Percentiles rank a stretch among this genome's conserved stretches.
Evolutionary conservation across 2,888 invertebrate species (phyloP).

Genomic region (Agrilus mali): DNA sequence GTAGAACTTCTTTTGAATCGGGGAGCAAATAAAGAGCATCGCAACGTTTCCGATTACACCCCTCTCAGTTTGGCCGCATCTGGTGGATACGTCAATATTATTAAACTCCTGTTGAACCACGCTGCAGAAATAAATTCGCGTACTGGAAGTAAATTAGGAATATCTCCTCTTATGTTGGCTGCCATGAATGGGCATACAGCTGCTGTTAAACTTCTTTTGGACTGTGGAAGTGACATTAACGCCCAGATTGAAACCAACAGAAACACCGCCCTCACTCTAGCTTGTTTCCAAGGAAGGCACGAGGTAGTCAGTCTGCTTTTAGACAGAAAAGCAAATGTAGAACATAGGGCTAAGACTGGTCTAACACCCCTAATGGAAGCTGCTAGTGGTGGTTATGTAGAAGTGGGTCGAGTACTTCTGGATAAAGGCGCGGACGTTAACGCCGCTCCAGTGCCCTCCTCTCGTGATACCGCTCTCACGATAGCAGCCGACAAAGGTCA

Average conservation of each 20-base stretch:
- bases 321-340: constrained; percentile 95
- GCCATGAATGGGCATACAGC: constrained; percentile 98
- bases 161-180: constrained; percentile 96
- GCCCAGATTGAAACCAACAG: constrained; percentile 99
- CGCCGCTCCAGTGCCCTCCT: constrained; percentile 95
- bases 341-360: constrained; percentile 98
- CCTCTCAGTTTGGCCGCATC: constrained; percentile 97
- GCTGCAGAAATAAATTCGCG: constrained; percentile 98
- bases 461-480: constrained; percentile 94
- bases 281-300: constrained; percentile 97
- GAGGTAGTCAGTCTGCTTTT: constrained; percentile 94
- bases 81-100: constrained; percentile 97
- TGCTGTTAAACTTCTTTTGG: constrained; percentile 86
- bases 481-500: constrained; percentile 99
- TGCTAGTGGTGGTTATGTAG: constrained; percentile 97
- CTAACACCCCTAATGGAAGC: constrained; percentile 99
- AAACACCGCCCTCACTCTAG: constrained; percentile 95
- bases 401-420: constrained; percentile 89
- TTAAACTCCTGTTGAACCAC: constrained; percentile 80
- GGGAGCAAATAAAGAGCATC: constrained; percentile 93
- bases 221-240: constrained; percentile 98
- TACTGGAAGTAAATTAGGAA: constrained; percentile 93
- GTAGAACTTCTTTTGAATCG: constrained; percentile 82
- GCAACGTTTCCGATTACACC: constrained; percentile 98
- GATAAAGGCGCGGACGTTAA: constrained; percentile 98